phyloP scores from a whole-genome alignment of 2,888 invertebrate genomes.

The Cremastinae sp. region DNA sequence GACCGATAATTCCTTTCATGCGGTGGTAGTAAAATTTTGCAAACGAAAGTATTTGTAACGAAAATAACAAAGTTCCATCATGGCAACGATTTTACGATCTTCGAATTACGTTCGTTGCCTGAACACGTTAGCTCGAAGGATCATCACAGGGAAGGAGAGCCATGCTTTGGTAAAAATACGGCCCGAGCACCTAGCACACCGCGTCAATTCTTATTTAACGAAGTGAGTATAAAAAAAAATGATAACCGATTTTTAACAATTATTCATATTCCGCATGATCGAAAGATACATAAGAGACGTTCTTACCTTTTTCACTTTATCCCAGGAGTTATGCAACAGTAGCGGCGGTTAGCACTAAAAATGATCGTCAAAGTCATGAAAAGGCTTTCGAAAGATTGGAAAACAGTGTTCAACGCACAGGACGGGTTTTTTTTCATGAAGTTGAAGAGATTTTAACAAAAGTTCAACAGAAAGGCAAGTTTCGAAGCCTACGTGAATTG shows the following conservation, averaged over 20 bases:
- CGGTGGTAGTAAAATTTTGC: slow-evolving; percentile 19
- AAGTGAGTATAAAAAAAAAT: slow-evolving; percentile 42
- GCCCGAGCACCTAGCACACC: slow-evolving; percentile 34
- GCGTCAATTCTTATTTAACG: slow-evolving; percentile 44
- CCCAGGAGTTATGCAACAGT: slow-evolving; percentile 83
- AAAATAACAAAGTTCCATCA: slow-evolving; percentile 71
- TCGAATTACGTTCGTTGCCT: slow-evolving; percentile 89
- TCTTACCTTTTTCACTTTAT: slow-evolving; percentile 62
- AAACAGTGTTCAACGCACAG: slow-evolving; percentile 86
- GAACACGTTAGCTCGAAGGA: slow-evolving; percentile 86
- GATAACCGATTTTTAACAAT: not conserved
- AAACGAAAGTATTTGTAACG: slow-evolving; percentile 2
- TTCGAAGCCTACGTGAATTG: no score
- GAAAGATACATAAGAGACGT: not conserved
- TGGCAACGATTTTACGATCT: slow-evolving; percentile 86
- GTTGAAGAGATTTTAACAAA: slow-evolving; percentile 90
- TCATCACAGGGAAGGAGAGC: slow-evolving; percentile 80
- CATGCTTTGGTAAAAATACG: slow-evolving; percentile 23
- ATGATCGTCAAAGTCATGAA: slow-evolving; percentile 81
- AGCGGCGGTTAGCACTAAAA: slow-evolving; percentile 78
- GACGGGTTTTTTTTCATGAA: slow-evolving; percentile 87
- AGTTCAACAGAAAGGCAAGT: slow-evolving; percentile 82
- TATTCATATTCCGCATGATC: not conserved
- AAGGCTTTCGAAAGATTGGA: slow-evolving; percentile 86
- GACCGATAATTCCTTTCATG: slow-evolving; percentile 22